These are phyloP conservation scores for Columba livia DNA, from an alignment of 2,113 vertebrate species.

Conservation along the genomic window DNA sequence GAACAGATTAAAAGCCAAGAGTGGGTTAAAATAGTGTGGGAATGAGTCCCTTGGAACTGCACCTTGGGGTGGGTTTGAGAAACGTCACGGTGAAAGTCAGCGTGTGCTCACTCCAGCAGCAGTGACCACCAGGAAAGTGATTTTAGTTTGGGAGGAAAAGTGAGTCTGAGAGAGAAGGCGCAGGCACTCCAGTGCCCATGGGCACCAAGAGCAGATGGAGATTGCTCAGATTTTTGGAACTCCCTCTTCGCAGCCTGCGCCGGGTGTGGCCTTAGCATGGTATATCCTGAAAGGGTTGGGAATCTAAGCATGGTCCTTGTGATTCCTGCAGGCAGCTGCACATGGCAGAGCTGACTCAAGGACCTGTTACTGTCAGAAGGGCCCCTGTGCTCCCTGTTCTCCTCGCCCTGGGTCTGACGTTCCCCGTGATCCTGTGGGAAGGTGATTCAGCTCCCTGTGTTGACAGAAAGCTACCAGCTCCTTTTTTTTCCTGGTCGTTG, in stretches of 20 bases:
- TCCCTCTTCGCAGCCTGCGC: background rate
- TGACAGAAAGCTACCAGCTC: background rate
- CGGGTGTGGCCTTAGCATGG: background rate
- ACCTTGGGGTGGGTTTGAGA: background rate
- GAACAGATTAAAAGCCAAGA: constrained; percentile 35
- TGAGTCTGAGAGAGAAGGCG: background rate
- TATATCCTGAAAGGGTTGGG: accelerated
- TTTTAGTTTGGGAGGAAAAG: background rate
- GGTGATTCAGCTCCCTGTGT: background rate
- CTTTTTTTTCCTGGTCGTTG: background rate
- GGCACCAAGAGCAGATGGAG: background rate
- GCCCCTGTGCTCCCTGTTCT: background rate
- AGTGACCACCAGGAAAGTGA: background rate
- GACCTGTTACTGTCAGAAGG: background rate
- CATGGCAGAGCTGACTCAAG: background rate
- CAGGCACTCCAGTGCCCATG: background rate
- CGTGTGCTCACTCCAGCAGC: background rate
- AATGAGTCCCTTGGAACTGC: background rate
- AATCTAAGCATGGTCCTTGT: background rate
- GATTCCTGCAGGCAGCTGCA: background rate
- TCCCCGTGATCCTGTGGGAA: background rate
- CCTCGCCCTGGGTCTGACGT: background rate
- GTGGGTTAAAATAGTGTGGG: constrained; percentile 46
- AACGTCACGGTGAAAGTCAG: background rate
- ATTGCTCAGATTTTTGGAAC: background rate